Evolutionary conservation across 2,888 invertebrate genomes (phyloP).

Genomic region (Chesias legatella): DNA sequence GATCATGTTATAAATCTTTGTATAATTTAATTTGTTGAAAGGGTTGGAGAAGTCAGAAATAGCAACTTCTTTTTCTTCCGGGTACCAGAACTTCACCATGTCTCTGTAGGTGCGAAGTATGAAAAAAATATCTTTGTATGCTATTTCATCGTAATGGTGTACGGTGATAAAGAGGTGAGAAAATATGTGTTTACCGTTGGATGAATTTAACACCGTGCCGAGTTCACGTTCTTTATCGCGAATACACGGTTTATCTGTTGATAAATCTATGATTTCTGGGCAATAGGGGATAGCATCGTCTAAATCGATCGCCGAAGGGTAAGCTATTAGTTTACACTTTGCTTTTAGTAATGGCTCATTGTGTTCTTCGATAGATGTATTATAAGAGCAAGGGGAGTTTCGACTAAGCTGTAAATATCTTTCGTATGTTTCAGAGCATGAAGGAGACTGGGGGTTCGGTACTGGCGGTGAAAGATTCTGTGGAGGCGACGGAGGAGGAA

Average conservation of each 20-base stretch:
- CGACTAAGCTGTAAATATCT: too few species aligned
- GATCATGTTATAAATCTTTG: conserved; percentile 30
- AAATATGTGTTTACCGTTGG: conserved; percentile 1
- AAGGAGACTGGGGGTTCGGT: background rate
- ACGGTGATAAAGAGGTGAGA: conserved; percentile 20
- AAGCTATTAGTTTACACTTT: background rate
- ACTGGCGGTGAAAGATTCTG: too few species aligned
- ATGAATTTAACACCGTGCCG: background rate
- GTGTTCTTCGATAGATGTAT: background rate
- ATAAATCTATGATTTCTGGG: conserved; percentile 19
- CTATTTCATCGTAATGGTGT: conserved; percentile 11
- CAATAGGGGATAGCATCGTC: conserved; percentile 32
- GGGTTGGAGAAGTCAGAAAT: conserved; percentile 19
- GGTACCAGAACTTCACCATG: conserved; percentile 1
- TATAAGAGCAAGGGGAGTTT: too few species aligned
- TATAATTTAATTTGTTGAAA: conserved; percentile 16
- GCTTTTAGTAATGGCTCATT: background rate
- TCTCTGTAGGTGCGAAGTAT: conserved; percentile 2
- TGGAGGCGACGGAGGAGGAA: too few species aligned
- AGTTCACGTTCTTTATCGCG: conserved; percentile 8
- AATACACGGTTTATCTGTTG: background rate
- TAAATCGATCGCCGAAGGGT: conserved; percentile 30
- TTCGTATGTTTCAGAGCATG: background rate
- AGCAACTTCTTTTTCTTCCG: background rate
- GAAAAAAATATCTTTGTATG: conserved; percentile 11